Base-by-base conservation (phyloP, 2,113 vertebrate species). In the Hippotragus niger region DNA sequence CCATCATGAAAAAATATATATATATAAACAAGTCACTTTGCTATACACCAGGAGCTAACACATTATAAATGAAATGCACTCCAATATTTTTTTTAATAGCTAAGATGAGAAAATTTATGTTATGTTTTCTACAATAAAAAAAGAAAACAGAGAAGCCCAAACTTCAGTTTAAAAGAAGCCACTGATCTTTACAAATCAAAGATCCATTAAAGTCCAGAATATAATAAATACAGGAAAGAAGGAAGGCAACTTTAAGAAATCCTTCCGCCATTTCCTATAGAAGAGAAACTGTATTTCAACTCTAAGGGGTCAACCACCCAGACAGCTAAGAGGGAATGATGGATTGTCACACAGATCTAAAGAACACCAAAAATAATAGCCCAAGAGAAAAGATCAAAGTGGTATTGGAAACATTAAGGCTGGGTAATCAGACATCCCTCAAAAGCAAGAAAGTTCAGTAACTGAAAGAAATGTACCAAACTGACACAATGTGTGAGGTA, bases 121-220 rank as follows among this genome's bases (percentile, higher is more conserved):
- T 88, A 23, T 50, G 25, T 29, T 57, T 93, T 74, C 25, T 40
- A 86, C 21, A 36, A 50, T 86, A n/a, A 58, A 60, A 80, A 82
- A 92, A 64, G 27, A 19, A 92, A 50, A 97, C 82, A 25, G 40
- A 83, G 91, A 62, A 95, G 50, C 71, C 85, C 88, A 91, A 50
- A 74, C 78, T 71, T 60, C 40, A 95, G 45, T 97, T 98, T 97
- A 98, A 97, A 92, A 95, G 95, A 97, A 98, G 89, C 7, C 74
- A 96, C 97, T 98, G 94, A 96, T 98, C 95, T 97, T 98, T 96
- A 97, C 67, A 98, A 98, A 98, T 98, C 31, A 95, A 50, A 74
- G 52, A 96, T 97, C 80, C 80, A 95, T 97, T 97, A 97, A 97
- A 97, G 95, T 98, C 89, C 53, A 92, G 53, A 96, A 15, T 19